A percentile compares a stretch with the other conserved stretches of the same genome.
Conservation (phyloP, 35 echinoderm and acorn worm species). For the Acanthaster planci region DNA sequence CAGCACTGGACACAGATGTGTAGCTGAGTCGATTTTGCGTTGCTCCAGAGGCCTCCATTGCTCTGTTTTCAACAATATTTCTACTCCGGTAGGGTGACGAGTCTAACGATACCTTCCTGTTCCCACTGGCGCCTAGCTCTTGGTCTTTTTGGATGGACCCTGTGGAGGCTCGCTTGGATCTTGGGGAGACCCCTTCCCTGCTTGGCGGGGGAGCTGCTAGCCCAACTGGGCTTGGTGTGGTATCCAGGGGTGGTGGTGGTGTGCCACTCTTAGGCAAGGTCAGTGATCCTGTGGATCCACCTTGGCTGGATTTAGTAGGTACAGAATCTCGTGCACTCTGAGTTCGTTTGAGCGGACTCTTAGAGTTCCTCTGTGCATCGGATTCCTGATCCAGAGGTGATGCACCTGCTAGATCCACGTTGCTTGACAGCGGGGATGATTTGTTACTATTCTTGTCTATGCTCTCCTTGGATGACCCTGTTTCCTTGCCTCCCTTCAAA, state of each 20-base stretch:
- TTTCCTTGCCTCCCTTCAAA: conserved; percentile 68
- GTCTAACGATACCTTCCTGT: conserved; percentile 27
- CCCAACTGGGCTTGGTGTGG: conserved; percentile 1
- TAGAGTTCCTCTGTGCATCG: conserved; percentile 55
- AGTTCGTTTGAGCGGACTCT: conserved; percentile 82
- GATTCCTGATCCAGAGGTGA: conserved; percentile 1
- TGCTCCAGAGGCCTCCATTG: conserved; percentile 47
- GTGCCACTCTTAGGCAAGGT: conserved; percentile 21
- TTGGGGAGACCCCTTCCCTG: conserved; percentile 57
- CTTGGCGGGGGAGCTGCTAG: neutral
- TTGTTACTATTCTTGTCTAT: conserved; percentile 74
- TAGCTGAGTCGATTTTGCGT: conserved; percentile 75
- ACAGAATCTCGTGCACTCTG: conserved; percentile 75
- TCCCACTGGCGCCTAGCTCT: conserved; percentile 43
- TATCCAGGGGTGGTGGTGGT: conserved; percentile 3
- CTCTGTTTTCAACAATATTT: conserved; percentile 22
- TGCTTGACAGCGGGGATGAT: conserved; percentile 74
- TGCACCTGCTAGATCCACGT: conserved; percentile 63
- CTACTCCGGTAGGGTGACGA: conserved; percentile 48
- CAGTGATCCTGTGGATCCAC: conserved; percentile 18
- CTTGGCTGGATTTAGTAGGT: conserved; percentile 15
- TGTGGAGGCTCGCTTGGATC: conserved; percentile 83
- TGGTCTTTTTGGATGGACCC: conserved; percentile 86
- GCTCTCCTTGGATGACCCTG: conserved; percentile 71
- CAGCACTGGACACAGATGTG: conserved; percentile 86